Percentiles rank a stretch among this genome's conserved stretches.
Evolutionary conservation across 37 sponge, comb jelly and placozoan genomes (phyloP).

Genomic region (Amphimedon queenslandica): DNA sequence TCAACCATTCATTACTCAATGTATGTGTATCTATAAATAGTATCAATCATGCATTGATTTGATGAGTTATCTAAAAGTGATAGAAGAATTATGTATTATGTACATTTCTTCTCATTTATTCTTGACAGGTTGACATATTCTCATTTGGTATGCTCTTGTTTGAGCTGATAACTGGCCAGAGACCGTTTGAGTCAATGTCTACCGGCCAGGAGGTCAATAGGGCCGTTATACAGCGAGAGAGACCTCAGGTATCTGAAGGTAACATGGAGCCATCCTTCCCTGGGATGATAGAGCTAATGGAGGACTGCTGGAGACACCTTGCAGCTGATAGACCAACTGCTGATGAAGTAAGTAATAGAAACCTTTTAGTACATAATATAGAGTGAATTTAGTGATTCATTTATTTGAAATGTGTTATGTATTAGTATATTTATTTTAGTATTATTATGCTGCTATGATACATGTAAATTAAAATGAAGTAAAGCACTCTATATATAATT

Average conservation of each 20-base stretch:
- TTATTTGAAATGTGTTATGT: not conserved
- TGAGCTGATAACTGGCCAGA: constrained; percentile 84
- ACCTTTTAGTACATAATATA: not conserved
- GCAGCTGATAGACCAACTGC: constrained; percentile 74
- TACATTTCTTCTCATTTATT: not conserved
- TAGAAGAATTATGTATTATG: no score
- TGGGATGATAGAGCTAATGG: constrained; percentile 81
- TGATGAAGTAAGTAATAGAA: constrained; percentile 60
- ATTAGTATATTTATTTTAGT: not conserved
- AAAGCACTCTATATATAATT: not conserved
- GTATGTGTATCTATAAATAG: no score
- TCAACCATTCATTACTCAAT: no score
- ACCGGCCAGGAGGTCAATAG: constrained; percentile 76
- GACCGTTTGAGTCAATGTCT: constrained; percentile 75
- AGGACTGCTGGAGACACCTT: constrained; percentile 80
- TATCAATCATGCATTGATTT: no score
- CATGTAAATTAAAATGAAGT: not conserved
- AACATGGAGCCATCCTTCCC: constrained; percentile 76
- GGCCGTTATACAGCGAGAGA: constrained; percentile 62
- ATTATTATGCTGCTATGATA: not conserved
- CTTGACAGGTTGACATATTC: constrained; percentile 86
- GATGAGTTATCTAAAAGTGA: no score
- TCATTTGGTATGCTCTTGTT: constrained; percentile 94
- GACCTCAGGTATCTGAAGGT: constrained; percentile 68
- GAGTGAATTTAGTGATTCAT: not conserved